A percentile compares a stretch with the other conserved stretches of the same genome.
These are phyloP conservation scores for Piscicola geometra DNA, from an alignment of 2,888 invertebrate species.

Conservation along the genomic window DNA sequence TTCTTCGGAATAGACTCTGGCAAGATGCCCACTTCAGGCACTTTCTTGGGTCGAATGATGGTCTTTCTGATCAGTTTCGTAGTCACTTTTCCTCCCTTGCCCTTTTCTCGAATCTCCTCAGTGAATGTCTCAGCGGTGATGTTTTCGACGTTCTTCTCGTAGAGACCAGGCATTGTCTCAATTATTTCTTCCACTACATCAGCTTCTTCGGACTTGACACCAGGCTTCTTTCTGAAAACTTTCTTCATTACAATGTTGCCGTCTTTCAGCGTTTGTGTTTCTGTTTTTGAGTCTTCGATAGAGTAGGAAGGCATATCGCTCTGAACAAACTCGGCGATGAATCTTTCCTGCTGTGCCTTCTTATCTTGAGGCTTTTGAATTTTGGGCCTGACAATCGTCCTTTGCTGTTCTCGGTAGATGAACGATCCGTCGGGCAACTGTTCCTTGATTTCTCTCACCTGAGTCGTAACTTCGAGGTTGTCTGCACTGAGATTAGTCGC, in stretches of 20 bases:
- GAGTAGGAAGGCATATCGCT: neutral
- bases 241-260: neutral
- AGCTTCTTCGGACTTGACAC: neutral
- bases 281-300: neutral
- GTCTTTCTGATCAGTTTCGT: constrained; percentile 20
- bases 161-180: neutral
- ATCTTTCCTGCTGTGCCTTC: neutral
- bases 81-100: neutral
- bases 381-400: neutral
- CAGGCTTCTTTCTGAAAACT: neutral
- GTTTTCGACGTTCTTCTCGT: neutral
- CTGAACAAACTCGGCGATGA: neutral
- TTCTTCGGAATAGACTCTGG: too few relatives aligned
- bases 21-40: too few relatives aligned
- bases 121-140: neutral
- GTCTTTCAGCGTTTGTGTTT: neutral
- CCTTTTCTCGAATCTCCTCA: neutral
- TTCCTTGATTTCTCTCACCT: neutral
- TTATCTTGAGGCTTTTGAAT: neutral
- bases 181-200: neutral
- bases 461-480: neutral
- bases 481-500: neutral
- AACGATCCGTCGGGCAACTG: neutral
- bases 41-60: constrained; percentile 10
- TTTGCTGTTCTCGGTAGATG: neutral